Conservation (phyloP, 2,113 vertebrate genomes). For the Gnathonemus longibarbis region DNA sequence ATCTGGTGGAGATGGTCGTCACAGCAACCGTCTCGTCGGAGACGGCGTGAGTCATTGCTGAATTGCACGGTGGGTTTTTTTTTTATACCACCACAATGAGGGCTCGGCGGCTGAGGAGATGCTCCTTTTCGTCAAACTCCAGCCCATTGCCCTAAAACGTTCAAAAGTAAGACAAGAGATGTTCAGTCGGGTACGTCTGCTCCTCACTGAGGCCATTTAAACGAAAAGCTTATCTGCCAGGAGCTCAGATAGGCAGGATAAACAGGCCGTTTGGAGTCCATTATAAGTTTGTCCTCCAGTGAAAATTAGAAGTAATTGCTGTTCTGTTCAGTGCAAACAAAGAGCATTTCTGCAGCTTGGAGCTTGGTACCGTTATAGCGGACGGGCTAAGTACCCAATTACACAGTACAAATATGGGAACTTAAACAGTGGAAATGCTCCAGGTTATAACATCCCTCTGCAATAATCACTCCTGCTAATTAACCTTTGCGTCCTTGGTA, state of each 20-base stretch:
- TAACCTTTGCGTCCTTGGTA: neutral
- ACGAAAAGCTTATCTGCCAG: neutral
- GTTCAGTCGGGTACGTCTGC: neutral
- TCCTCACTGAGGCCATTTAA: neutral
- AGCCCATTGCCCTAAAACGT: neutral
- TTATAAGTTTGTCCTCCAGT: neutral
- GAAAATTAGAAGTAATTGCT: slow-evolving; percentile 6
- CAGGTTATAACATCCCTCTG: neutral
- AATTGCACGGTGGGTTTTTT: neutral
- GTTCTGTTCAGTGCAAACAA: neutral
- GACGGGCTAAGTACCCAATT: neutral
- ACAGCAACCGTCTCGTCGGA: neutral
- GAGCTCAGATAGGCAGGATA: neutral
- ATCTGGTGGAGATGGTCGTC: neutral
- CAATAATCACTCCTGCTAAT: slow-evolving; percentile 11
- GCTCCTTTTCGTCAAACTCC: neutral
- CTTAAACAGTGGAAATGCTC: neutral
- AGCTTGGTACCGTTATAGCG: neutral
- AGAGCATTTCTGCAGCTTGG: neutral
- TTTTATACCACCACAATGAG: neutral
- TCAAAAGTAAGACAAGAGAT: neutral
- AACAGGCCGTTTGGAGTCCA: neutral
- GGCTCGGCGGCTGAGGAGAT: neutral
- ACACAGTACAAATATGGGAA: neutral
- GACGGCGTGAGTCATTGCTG: neutral